phyloP scores from a whole-genome alignment of 2,888 invertebrate species.

The Tinea semifulvella region DNA sequence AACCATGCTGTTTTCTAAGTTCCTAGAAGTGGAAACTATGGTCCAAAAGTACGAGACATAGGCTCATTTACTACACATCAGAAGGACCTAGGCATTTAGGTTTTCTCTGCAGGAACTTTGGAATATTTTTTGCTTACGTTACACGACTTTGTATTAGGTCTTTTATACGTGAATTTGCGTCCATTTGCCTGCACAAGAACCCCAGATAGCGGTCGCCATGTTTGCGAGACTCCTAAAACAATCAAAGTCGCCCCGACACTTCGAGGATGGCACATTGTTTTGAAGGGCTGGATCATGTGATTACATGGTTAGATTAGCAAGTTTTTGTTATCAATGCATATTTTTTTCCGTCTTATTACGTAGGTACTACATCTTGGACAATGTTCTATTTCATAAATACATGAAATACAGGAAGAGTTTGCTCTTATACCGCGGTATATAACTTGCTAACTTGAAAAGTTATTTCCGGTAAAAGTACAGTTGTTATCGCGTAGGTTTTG shows the following conservation, averaged over 20 bases:
- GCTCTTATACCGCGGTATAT: constrained; percentile 33
- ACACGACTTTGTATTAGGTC: constrained; percentile 59
- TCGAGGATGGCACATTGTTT: constrained; percentile 41
- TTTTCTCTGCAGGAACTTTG: constrained; percentile 23
- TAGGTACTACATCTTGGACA: constrained; percentile 16
- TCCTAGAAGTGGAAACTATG: constrained; percentile 3
- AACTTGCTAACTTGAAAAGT: constrained; percentile 31
- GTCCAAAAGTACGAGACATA: background rate
- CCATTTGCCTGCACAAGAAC: constrained; percentile 56
- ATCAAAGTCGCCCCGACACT: constrained; percentile 32
- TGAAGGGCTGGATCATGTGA: constrained; percentile 29
- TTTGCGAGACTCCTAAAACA: constrained; percentile 62
- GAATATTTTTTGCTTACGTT: constrained; percentile 64
- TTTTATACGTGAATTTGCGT: constrained; percentile 59
- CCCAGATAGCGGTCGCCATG: constrained; percentile 67
- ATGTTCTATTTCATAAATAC: constrained; percentile 15
- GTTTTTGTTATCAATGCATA: constrained; percentile 3
- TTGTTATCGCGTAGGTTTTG: background rate
- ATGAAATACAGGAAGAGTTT: constrained; percentile 35
- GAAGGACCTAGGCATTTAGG: background rate
- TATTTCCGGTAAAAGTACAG: constrained; percentile 20
- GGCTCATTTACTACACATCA: background rate
- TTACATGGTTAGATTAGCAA: constrained; percentile 21
- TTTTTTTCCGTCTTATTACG: constrained; percentile 21
- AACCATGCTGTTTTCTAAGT: constrained; percentile 48